Evolutionary conservation across 2,888 invertebrate species (phyloP).

Genomic region (Periphyllus acericola): DNA sequence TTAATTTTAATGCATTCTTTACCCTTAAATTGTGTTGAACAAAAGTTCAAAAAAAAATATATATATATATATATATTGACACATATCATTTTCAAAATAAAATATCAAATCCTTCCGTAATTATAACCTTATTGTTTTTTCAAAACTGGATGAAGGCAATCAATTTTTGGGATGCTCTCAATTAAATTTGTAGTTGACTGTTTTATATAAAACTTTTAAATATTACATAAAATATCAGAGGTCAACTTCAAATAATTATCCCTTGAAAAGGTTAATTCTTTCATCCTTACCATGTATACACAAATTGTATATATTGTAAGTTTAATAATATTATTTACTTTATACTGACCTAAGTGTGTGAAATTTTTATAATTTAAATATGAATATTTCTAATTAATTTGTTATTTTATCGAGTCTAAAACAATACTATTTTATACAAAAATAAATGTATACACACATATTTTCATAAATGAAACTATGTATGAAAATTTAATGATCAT

Average conservation of each 20-base stretch:
- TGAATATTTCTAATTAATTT: slow-evolving; percentile 49
- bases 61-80: slow-evolving; percentile 31
- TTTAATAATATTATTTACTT: slow-evolving; percentile 47
- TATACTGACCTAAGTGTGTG: slow-evolving; percentile 48
- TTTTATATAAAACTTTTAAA: neutral
- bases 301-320: slow-evolving; percentile 55
- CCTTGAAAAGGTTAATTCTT: slow-evolving; percentile 14
- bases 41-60: neutral
- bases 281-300: slow-evolving; percentile 45
- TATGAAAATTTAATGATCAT: slow-evolving; percentile 18
- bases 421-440: slow-evolving; percentile 50
- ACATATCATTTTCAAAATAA: slow-evolving; percentile 53
- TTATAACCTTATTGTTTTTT: slow-evolving; percentile 25
- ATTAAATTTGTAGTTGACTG: slow-evolving; percentile 20
- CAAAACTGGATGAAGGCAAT: neutral
- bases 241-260: slow-evolving; percentile 35
- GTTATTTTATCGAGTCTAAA: slow-evolving; percentile 53
- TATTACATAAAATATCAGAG: neutral
- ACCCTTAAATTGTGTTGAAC: slow-evolving; percentile 6
- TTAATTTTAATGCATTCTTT: slow-evolving; percentile 6
- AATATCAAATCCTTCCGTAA: slow-evolving; percentile 45
- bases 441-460: slow-evolving; percentile 19
- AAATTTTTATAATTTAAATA: slow-evolving; percentile 46
- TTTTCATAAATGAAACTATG: slow-evolving; percentile 10
- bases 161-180: slow-evolving; percentile 14